A percentile compares a stretch with the other conserved stretches of the same genome.
phyloP scores from a whole-genome alignment of 1,140 invertebrate genomes.

The Calycopis cecrops region DNA sequence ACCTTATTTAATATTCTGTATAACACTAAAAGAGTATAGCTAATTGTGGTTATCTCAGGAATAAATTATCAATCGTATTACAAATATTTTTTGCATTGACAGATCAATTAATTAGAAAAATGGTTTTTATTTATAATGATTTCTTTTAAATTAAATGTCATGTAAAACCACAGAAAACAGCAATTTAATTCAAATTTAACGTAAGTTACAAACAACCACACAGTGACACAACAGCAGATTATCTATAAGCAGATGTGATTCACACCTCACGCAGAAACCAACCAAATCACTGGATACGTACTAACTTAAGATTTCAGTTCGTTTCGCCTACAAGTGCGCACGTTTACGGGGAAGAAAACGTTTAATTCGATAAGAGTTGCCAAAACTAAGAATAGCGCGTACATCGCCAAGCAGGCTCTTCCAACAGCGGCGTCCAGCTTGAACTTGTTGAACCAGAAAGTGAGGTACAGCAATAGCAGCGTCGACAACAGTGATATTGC shows the following conservation, averaged over 20 bases:
- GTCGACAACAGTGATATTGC: constrained; percentile 90
- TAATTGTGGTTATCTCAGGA: too few species aligned
- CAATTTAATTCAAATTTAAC: not conserved
- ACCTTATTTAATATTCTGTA: too few species aligned
- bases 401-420: constrained; percentile 87
- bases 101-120: too few species aligned
- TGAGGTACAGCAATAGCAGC: constrained; percentile 85
- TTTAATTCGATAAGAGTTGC: constrained; percentile 92
- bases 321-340: constrained; percentile 82
- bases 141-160: too few species aligned
- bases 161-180: too few species aligned
- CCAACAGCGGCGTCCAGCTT: constrained; percentile 88
- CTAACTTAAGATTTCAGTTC: constrained; percentile 52
- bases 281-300: constrained; percentile 25
- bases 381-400: constrained; percentile 87
- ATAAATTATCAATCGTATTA: too few species aligned
- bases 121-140: too few species aligned
- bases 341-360: constrained; percentile 91
- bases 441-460: constrained; percentile 89
- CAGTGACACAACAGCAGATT: constrained; percentile 9
- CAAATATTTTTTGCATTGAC: too few species aligned
- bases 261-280: constrained; percentile 8
- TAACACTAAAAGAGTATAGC: too few species aligned
- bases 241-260: constrained; percentile 3
- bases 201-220: constrained; percentile 6